phyloP scores from a whole-genome alignment of 1,140 invertebrate genomes.

The Ganaspis sp. region DNA sequence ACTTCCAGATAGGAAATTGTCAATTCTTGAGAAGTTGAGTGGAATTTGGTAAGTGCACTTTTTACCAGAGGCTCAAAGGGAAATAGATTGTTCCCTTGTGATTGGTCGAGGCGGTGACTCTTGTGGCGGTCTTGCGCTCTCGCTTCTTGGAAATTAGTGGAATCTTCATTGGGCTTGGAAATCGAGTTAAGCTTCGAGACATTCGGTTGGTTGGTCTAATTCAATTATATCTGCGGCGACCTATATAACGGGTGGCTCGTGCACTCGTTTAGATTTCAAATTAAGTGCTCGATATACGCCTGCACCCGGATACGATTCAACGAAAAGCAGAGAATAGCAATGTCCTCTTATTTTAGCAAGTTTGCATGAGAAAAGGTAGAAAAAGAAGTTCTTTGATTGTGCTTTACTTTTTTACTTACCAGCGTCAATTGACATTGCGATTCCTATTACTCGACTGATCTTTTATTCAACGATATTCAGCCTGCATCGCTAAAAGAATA shows the following conservation, averaged over 20 bases:
- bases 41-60: not conserved
- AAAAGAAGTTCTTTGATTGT: slow-evolving; percentile 18
- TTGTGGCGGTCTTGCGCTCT: slow-evolving; percentile 1
- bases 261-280: slow-evolving; percentile 45
- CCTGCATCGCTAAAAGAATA: not conserved
- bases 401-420: slow-evolving; percentile 28
- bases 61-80: not conserved
- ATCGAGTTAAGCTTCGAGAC: slow-evolving; percentile 43
- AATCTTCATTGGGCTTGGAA: slow-evolving; percentile 43
- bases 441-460: slow-evolving; percentile 11
- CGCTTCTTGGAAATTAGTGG: slow-evolving; percentile 39
- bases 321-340: not conserved
- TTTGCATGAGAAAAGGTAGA: not conserved
- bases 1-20: not conserved
- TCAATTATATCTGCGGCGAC: slow-evolving; percentile 45
- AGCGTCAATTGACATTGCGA: slow-evolving; percentile 24
- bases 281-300: slow-evolving; percentile 21
- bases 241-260: slow-evolving; percentile 36
- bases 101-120: not conserved
- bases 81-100: not conserved
- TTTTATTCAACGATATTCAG: slow-evolving; percentile 22
- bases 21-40: not conserved
- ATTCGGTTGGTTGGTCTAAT: slow-evolving; percentile 40
- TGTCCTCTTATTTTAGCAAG: slow-evolving; percentile 23
- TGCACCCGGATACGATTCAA: not conserved